A percentile compares a stretch with the other conserved stretches of the same genome.
Conservation (phyloP, 2,888 invertebrate genomes). For the Stenodera caucasica region DNA sequence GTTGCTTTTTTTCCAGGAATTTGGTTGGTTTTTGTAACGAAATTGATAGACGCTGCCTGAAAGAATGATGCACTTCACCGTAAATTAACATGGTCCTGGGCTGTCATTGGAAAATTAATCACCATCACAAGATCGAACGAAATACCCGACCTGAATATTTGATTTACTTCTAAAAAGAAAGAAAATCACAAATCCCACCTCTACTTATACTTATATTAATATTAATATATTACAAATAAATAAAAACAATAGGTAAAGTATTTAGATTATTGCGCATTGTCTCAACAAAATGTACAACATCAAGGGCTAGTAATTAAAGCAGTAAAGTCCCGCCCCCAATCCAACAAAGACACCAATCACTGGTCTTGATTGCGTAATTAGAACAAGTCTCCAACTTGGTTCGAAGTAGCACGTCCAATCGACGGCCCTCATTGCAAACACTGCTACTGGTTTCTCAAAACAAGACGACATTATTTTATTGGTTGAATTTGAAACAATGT, state of each 20-base stretch:
- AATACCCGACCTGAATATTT: constrained; percentile 21
- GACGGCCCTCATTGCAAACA: constrained; percentile 44
- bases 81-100: constrained; percentile 20
- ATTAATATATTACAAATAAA: too few species aligned
- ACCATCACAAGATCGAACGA: constrained; percentile 14
- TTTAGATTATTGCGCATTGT: constrained; percentile 6
- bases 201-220: too few species aligned
- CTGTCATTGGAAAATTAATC: constrained; percentile 27
- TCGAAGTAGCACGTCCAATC: constrained; percentile 47
- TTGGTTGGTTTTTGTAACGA: too few species aligned
- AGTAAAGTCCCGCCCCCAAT: constrained; percentile 45
- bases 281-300: constrained; percentile 15
- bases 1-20: too few species aligned
- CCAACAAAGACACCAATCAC: constrained; percentile 47
- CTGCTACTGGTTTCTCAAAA: constrained; percentile 45
- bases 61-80: constrained; percentile 10
- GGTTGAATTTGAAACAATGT: constrained; percentile 27
- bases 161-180: too few species aligned
- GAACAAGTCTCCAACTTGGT: constrained; percentile 51
- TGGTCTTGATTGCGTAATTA: constrained; percentile 55
- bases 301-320: constrained; percentile 53
- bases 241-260: background rate
- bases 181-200: too few species aligned
- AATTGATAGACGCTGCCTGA: too few species aligned
- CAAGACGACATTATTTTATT: constrained; percentile 27